Percentiles rank a stretch among this genome's conserved stretches.
These are phyloP conservation scores for Equus quagga DNA, from an alignment of 2,113 vertebrate genomes.

Conservation along the genomic window DNA sequence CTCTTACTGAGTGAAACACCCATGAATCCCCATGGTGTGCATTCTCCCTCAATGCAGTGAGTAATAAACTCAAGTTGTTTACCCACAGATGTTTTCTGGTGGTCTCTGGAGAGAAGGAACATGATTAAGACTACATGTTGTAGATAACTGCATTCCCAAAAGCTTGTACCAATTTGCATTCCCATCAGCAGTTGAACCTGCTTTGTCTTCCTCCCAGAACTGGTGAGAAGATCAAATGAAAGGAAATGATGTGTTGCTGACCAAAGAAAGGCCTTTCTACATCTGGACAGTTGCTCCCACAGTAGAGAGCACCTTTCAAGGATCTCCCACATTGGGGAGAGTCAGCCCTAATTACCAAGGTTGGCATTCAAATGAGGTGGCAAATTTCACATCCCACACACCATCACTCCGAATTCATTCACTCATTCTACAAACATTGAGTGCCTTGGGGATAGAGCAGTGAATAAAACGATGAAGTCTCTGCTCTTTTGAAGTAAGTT, in stretches of 20 bases:
- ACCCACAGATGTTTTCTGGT: background rate
- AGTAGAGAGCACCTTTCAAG: too few relatives aligned
- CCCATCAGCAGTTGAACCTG: background rate
- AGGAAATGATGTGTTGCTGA: background rate
- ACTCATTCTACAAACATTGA: background rate
- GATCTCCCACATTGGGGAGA: background rate
- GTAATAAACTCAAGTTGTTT: background rate
- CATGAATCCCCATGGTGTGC: background rate
- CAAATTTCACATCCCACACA: background rate
- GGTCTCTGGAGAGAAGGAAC: background rate
- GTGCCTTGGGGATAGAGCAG: background rate
- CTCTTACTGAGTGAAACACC: background rate
- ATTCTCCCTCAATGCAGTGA: background rate
- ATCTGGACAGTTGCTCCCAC: background rate
- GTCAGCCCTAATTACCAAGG: background rate
- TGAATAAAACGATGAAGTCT: background rate
- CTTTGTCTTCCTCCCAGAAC: background rate
- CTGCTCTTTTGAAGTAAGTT: background rate
- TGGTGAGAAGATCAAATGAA: background rate
- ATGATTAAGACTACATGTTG: background rate
- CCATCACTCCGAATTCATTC: background rate
- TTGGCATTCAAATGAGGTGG: background rate
- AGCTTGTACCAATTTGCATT: background rate
- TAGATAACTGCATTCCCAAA: background rate
- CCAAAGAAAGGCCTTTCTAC: background rate